These are phyloP conservation scores for Trogon melanurus DNA, from an alignment of 2,113 vertebrate genomes.

Conservation along the genomic window DNA sequence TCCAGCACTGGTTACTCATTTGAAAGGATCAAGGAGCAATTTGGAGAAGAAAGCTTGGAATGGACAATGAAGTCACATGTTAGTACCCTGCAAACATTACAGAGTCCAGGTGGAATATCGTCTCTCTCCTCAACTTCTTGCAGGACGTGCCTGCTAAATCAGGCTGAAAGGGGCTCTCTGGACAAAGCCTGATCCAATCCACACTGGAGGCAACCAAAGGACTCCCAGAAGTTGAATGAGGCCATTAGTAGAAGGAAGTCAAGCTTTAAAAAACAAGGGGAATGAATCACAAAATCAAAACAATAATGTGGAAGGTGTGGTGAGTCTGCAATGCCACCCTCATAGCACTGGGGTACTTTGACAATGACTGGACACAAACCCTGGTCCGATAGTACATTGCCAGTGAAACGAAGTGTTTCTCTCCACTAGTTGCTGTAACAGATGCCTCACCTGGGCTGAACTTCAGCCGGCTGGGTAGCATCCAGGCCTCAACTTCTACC, in stretches of 20 bases:
- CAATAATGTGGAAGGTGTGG: background rate
- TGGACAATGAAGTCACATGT: background rate
- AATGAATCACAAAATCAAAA: background rate
- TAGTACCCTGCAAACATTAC: background rate
- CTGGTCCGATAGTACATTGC: background rate
- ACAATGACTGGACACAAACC: background rate
- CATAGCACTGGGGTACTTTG: background rate
- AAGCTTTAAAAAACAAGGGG: background rate
- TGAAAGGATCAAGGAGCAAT: background rate
- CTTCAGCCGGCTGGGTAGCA: background rate
- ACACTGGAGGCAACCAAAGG: background rate
- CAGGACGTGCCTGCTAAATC: background rate
- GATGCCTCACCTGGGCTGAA: background rate
- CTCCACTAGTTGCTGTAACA: background rate
- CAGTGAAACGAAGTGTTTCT: background rate
- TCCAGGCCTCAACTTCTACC: background rate
- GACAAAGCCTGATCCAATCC: background rate
- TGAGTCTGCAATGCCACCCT: background rate
- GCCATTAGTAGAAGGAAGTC: background rate
- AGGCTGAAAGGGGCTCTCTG: background rate
- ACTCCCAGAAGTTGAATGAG: background rate
- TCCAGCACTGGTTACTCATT: background rate
- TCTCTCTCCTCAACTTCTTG: background rate
- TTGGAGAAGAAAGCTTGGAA: background rate
- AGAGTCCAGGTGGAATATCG: background rate